Evolutionary conservation across 2,113 vertebrate genomes (phyloP).

Genomic region (Engraulis encrasicolus): DNA sequence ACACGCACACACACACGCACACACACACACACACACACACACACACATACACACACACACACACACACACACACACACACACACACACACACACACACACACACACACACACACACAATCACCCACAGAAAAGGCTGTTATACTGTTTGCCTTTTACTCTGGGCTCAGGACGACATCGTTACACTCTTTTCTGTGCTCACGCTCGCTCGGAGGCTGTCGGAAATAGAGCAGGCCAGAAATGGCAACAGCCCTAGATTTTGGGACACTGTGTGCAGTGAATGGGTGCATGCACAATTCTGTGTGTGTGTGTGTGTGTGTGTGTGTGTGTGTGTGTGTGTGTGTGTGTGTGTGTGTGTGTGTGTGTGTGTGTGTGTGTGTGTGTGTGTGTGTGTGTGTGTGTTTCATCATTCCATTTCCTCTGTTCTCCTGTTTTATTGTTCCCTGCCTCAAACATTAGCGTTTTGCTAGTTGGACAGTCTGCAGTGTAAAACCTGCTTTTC

Average conservation of each 20-base stretch:
- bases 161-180: constrained; percentile 30
- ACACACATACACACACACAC: no score
- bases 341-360: no score
- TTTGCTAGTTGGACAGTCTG: not conserved
- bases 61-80: no score
- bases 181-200: constrained; percentile 36
- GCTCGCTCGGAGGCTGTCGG: constrained; percentile 33
- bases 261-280: no score
- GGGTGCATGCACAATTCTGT: no score
- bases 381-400: not conserved
- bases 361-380: not conserved
- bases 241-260: constrained; percentile 25
- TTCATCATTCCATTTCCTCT: not conserved
- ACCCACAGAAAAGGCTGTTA: no score
- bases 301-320: not conserved
- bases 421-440: not conserved
- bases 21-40: no score
- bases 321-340: not conserved
- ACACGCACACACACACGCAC: no score
- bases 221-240: constrained; percentile 34
- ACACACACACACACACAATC: no score
- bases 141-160: constrained; percentile 40
- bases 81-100: no score
- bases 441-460: not conserved
- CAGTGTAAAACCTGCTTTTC: not conserved